phyloP scores from a whole-genome alignment of 35 echinoderm and acorn worm species.

The Diadema setosum region DNA sequence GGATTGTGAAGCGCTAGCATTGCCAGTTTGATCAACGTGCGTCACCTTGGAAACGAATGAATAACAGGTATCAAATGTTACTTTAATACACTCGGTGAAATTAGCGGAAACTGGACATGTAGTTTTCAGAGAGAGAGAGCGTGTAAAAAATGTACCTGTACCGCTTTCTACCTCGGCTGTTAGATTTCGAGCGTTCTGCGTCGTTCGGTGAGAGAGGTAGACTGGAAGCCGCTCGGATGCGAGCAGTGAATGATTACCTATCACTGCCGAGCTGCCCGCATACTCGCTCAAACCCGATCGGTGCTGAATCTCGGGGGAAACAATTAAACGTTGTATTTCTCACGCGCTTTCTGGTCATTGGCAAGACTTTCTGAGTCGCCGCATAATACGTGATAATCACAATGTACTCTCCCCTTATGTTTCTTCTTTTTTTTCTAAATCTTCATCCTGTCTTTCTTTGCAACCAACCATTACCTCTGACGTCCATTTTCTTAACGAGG shows the following conservation, averaged over 20 bases:
- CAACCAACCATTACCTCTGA: too few species aligned
- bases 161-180: not conserved
- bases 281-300: conserved; percentile 10
- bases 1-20: too few species aligned
- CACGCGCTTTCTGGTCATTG: not conserved
- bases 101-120: not conserved
- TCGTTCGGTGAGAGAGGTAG: not conserved
- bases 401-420: too few species aligned
- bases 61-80: not conserved
- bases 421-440: too few species aligned
- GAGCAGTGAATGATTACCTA: not conserved
- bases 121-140: not conserved
- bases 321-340: conserved; percentile 9
- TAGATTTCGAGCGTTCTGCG: not conserved
- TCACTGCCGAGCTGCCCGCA: not conserved
- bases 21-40: too few species aligned
- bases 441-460: too few species aligned
- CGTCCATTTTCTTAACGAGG: too few species aligned
- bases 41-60: too few species aligned
- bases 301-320: not conserved
- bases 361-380: too few species aligned
- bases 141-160: not conserved
- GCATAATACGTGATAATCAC: too few species aligned
- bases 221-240: not conserved
- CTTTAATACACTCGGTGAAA: too few species aligned